Evolutionary conservation across 1,140 invertebrate genomes (phyloP), one percentile per base, ranked within the genome.

Genomic region (Drosophila tristis): DNA sequence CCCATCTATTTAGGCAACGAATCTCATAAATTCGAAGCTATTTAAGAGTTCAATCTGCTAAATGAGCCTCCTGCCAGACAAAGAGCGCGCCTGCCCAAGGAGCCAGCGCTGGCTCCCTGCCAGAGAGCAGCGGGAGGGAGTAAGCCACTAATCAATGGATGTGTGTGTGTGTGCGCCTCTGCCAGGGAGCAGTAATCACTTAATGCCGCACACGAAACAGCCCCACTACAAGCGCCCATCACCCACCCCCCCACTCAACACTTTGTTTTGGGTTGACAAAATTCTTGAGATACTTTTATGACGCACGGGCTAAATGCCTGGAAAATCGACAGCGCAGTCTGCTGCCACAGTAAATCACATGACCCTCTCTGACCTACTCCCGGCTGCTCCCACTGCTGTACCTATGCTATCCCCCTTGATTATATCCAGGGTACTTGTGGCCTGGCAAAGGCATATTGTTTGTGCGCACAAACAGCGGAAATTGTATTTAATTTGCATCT

Each of bases 201-300:
- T 87, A 87, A 86, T 86, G 78, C 70, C 82, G 74, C 82, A 78
- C 78, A 78, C 62, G 80, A 78, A 57, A 58, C 51, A 74, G 48
- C 31, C 13, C 4, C 26, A 20, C 2, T 1, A 13, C 13, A 15
- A 26, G 4, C 39, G 23, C 13, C 16, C 5, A 4, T 51, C 47
- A 6, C 9, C 55, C 15, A 9, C n/a, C 47, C 47, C 8, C 9
- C 55, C 15, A 9, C n/a, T 51, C 31, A 50, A 64, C 70, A 73
- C 62, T 86, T 86, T 86, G 70, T 86, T 87, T 86, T 86, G 35
- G 35, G 78, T 79, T 87, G 80, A 86, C 82, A 86, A 87, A 78
- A 86, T 86, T 86, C 82, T 86, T 87, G 84, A 86, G 75, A 86
- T 86, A 78, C 84, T 86, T 86, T 86, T 86, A 86, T 86, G 82